A percentile compares a stretch with the other conserved stretches of the same genome.
Conservation (phyloP, 2,113 vertebrate genomes). For the Gymnocephalus cernua region DNA sequence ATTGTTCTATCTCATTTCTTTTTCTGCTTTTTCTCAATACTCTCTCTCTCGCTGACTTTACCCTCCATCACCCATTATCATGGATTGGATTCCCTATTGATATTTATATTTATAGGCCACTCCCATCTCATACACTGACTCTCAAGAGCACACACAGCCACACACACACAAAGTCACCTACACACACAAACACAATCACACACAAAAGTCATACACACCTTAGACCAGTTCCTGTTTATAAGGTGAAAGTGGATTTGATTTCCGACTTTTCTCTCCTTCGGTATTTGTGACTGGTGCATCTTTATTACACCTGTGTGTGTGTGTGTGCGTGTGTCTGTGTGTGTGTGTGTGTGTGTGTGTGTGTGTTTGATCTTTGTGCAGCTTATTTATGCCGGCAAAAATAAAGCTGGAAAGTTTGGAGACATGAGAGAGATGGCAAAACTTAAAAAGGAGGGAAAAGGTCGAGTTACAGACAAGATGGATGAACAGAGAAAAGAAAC, state of each 20-base stretch:
- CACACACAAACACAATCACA: not conserved
- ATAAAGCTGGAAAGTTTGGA: not conserved
- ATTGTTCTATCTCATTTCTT: not conserved
- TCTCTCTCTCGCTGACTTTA: too few relatives aligned
- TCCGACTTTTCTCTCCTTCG: not conserved
- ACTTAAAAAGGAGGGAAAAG: constrained; percentile 31
- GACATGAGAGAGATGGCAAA: constrained; percentile 20
- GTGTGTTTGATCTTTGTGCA: constrained; percentile 21
- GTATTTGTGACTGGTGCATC: not conserved
- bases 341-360: not conserved
- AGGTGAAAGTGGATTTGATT: constrained; percentile 36
- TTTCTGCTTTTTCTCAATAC: not conserved
- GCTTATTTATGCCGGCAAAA: constrained; percentile 5
- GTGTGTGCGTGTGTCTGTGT: not conserved
- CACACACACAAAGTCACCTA: not conserved
- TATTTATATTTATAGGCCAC: constrained; percentile 15
- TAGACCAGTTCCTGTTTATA: not conserved
- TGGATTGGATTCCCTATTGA: too few relatives aligned
- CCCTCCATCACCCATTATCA: too few relatives aligned
- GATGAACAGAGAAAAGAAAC: constrained; percentile 29
- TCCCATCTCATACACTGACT: not conserved
- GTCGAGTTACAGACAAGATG: constrained; percentile 20
- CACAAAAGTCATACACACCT: not conserved
- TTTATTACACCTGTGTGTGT: not conserved
- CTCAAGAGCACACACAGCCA: not conserved